phyloP scores from a whole-genome alignment of 2,888 invertebrate species.

The Hypsopygia costalis region DNA sequence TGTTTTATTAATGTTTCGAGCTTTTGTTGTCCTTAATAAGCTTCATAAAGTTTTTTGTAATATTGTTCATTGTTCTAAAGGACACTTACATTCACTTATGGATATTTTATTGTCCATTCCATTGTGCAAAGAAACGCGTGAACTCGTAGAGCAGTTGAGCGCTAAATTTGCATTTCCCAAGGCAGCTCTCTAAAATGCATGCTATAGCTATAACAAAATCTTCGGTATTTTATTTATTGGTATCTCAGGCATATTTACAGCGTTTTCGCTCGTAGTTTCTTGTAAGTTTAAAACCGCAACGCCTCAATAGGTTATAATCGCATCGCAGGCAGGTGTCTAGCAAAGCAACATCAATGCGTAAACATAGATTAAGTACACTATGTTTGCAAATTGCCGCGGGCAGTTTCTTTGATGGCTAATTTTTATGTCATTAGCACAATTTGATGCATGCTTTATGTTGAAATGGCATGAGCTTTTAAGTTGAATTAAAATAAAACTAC shows the following conservation, averaged over 20 bases:
- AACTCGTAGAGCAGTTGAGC: constrained; percentile 3
- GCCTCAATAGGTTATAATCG: constrained; percentile 9
- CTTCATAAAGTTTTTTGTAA: constrained; percentile 35
- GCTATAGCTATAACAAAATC: constrained; percentile 1
- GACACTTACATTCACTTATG: constrained; percentile 9
- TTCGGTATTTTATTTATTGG: constrained; percentile 4
- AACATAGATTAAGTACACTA: constrained; percentile 18
- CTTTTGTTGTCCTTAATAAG: constrained; percentile 51
- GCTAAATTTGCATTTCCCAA: constrained; percentile 3
- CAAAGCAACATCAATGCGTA: constrained; percentile 27
- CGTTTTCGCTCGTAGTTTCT: constrained; percentile 4
- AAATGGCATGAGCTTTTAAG: neutral
- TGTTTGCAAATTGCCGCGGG: constrained; percentile 31
- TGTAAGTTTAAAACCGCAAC: constrained; percentile 2
- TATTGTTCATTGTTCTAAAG: constrained; percentile 20
- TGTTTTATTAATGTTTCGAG: constrained; percentile 54
- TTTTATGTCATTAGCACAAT: constrained; percentile 8
- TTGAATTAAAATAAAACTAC: too few relatives aligned
- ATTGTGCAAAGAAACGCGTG: constrained; percentile 7
- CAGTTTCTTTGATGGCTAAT: constrained; percentile 38
- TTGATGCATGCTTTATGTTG: neutral
- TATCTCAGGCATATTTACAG: constrained; percentile 5
- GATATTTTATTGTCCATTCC: constrained; percentile 10
- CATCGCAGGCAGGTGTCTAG: constrained; percentile 31
- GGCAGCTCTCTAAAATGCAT: neutral